Base-by-base conservation (phyloP, 2,888 invertebrate species). In the Terebella lapidaria region DNA sequence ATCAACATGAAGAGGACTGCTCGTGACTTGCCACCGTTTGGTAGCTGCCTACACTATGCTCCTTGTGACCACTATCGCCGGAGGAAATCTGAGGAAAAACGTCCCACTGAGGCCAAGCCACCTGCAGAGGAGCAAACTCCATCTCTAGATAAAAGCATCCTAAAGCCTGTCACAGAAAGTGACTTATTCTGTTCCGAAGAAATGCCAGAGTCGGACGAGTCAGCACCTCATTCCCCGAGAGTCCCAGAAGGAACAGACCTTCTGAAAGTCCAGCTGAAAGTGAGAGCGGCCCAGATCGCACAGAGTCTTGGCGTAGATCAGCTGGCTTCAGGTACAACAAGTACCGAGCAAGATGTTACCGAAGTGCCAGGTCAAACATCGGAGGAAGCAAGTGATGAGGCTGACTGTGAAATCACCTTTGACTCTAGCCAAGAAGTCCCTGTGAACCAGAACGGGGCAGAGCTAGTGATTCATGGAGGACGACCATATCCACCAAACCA, bases 1-100 rank as follows among this genome's bases (percentile, higher is more conserved):
- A 25, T 35, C 5, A 62, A 66, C 62, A 66, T 62, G 66, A 61
- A 60, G 54, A 51, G 61, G 2, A 62, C 52, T 5, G 59, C 59
- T 22, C 49, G 57, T 2, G 58, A 64, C 30, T 35, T 63, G 29
- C 57, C 57, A 2, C 45, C 56, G 3, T 53, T 45, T 49, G 63
- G 65, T 24, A 58, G 60, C 22, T 66, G 66, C 52, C 47, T 66
- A 22, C 66, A 66, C 51, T 62, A 59, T 54, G 55, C 56, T 20
- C 61, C 57, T 5, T 65, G 65, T 29, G 3, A n/a, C 5, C 65
- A 65, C 54, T 65, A 57, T 51, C 54, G 42, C 24, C 55, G 28
- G n/a, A 25, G n/a, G 1, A 26, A 3, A 18, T 5, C 22, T 20
- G 22, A 49, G 49, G 18, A 18, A 5, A 49, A 49, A 49, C 10